A percentile compares a stretch with the other conserved stretches of the same genome.
Conservation (phyloP, 2,888 invertebrate genomes). For the Sinelater perroti region DNA sequence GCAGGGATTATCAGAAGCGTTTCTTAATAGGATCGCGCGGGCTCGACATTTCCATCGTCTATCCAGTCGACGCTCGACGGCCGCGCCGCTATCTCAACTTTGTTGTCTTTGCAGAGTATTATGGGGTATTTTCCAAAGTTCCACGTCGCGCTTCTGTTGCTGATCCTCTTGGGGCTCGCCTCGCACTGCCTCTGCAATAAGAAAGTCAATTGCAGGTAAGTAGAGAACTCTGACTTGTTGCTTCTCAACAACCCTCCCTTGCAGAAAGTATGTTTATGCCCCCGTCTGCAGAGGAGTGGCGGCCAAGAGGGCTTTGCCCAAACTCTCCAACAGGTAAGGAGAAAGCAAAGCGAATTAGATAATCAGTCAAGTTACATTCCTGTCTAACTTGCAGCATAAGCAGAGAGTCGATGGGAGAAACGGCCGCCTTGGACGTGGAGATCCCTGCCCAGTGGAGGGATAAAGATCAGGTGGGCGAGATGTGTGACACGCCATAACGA, state of each 20-base stretch:
- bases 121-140: slow-evolving; percentile 25
- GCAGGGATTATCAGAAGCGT: slow-evolving; percentile 4
- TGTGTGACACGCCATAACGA: background rate
- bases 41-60: no score
- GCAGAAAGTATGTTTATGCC: slow-evolving; percentile 46
- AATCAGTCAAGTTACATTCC: background rate
- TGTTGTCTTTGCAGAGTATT: slow-evolving; percentile 25
- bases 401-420: slow-evolving; percentile 16
- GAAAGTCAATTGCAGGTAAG: slow-evolving; percentile 41
- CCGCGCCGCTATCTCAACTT: background rate
- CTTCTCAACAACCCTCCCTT: slow-evolving; percentile 1
- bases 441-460: slow-evolving; percentile 23
- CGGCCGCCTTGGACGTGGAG: slow-evolving; percentile 10
- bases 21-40: no score
- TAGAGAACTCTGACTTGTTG: background rate
- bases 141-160: slow-evolving; percentile 3
- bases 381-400: background rate
- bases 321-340: background rate
- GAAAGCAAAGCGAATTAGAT: background rate
- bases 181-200: slow-evolving; percentile 31
- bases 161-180: slow-evolving; percentile 16
- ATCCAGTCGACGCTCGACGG: no score
- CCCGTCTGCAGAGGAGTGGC: slow-evolving; percentile 46
- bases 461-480: slow-evolving; percentile 24
- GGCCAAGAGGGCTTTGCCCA: slow-evolving; percentile 39